These are phyloP conservation scores for Scaeva pyrastri DNA, from an alignment of 2,888 invertebrate genomes.

Conservation along the genomic window DNA sequence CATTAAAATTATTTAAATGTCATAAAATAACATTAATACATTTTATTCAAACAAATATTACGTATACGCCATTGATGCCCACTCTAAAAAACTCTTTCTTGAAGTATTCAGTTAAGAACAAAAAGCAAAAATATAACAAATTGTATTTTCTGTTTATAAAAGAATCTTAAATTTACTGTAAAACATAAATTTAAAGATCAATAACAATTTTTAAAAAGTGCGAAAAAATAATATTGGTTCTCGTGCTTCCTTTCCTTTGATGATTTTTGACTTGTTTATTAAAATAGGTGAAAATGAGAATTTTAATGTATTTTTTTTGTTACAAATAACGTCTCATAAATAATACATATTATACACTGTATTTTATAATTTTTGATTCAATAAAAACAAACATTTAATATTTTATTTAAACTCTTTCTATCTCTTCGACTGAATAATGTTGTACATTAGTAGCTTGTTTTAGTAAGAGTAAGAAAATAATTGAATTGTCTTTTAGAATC, in stretches of 20 bases:
- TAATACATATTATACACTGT: too few species aligned
- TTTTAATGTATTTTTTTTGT: too few species aligned
- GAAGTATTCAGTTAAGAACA: slow-evolving; percentile 3
- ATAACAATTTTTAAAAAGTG: slow-evolving; percentile 13
- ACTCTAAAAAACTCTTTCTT: not conserved
- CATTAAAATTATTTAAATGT: not conserved
- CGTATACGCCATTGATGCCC: slow-evolving; percentile 9
- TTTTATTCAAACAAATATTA: not conserved
- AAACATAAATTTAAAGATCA: not conserved
- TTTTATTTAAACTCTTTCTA: too few species aligned
- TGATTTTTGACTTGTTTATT: slow-evolving; percentile 14
- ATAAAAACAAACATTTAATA: too few species aligned
- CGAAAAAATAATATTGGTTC: not conserved
- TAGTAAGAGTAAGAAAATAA: too few species aligned
- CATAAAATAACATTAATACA: not conserved
- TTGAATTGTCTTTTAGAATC: too few species aligned
- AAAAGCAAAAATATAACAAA: not conserved
- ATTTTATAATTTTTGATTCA: too few species aligned
- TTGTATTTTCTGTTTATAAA: slow-evolving; percentile 28
- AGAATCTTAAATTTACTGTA: not conserved
- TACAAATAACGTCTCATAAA: too few species aligned
- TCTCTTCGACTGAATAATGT: too few species aligned
- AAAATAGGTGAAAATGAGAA: too few species aligned
- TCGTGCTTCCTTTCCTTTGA: slow-evolving; percentile 7
- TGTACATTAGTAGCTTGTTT: too few species aligned